Evolutionary conservation across 2,888 invertebrate genomes (phyloP).

Genomic region (Adineta ricciae): DNA sequence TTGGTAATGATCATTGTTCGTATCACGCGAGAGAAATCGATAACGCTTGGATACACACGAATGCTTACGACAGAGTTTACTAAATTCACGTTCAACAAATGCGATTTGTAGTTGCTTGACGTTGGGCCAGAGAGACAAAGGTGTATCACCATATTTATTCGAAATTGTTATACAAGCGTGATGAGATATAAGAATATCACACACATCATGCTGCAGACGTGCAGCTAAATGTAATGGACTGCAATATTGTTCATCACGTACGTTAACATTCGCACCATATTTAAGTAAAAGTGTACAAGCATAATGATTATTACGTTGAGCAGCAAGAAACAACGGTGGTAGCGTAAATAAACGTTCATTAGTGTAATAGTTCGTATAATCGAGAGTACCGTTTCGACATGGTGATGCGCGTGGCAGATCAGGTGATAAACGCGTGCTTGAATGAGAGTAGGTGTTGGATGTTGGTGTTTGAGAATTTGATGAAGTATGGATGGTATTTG

Average conservation of each 20-base stretch:
- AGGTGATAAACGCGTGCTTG: not conserved
- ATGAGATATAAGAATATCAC: conserved; percentile 22
- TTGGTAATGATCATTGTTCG: not conserved
- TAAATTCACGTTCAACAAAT: conserved; percentile 20
- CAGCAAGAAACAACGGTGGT: conserved; percentile 57
- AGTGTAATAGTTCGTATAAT: conserved; percentile 49
- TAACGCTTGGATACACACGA: not conserved
- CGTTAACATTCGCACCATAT: conserved; percentile 54
- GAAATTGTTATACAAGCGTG: conserved; percentile 20
- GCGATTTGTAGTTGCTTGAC: not conserved
- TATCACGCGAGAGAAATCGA: not conserved
- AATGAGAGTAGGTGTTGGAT: not conserved
- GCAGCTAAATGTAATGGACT: conserved; percentile 57
- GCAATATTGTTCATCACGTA: conserved; percentile 55
- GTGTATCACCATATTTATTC: conserved; percentile 8
- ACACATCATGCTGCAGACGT: conserved; percentile 46
- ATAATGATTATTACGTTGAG: conserved; percentile 54
- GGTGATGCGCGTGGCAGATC: conserved; percentile 21
- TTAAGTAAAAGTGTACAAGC: conserved; percentile 55
- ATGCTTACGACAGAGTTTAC: conserved; percentile 15
- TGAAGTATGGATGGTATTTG: not conserved
- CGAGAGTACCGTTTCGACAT: conserved; percentile 34
- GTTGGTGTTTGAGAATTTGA: not conserved
- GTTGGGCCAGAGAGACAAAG: not conserved
- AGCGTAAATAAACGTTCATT: conserved; percentile 54